Conservation (phyloP, 92 coral and sea anemone genomes). For the Umimayanthus kanabou region DNA sequence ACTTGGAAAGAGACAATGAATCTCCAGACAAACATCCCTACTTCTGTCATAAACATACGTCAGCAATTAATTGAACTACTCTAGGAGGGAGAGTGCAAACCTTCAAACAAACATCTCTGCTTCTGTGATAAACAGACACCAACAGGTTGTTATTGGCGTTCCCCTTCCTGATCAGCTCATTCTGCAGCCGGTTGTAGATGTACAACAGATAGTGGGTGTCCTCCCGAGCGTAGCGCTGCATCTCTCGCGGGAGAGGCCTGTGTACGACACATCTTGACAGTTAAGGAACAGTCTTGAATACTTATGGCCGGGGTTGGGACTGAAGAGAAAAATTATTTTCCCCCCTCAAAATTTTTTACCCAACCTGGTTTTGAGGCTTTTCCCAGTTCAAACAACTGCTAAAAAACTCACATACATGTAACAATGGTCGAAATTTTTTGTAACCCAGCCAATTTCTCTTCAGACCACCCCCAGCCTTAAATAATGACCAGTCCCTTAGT, state of each 20-base stretch:
- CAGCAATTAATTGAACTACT: not conserved
- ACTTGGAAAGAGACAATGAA: not conserved
- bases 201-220: slow-evolving; percentile 95
- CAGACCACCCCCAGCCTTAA: too few species aligned
- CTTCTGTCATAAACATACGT: not conserved
- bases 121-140: slow-evolving; percentile 85
- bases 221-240: slow-evolving; percentile 91
- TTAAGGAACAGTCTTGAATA: too few species aligned
- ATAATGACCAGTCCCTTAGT: too few species aligned
- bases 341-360: too few species aligned
- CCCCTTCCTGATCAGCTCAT: slow-evolving; percentile 85
- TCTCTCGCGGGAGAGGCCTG: slow-evolving; percentile 91
- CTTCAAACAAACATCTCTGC: slow-evolving; percentile 79
- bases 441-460: too few species aligned
- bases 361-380: too few species aligned
- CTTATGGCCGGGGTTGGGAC: too few species aligned
- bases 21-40: not conserved
- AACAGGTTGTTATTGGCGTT: slow-evolving; percentile 80
- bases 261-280: not conserved
- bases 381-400: too few species aligned
- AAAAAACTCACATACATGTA: too few species aligned
- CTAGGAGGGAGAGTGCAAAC: slow-evolving; percentile 22
- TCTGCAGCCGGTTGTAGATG: slow-evolving; percentile 84
- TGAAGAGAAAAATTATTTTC: too few species aligned
- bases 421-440: too few species aligned